These are phyloP conservation scores for Phaethornis superciliosus DNA, from an alignment of 2,113 vertebrate genomes.

Conservation along the genomic window DNA sequence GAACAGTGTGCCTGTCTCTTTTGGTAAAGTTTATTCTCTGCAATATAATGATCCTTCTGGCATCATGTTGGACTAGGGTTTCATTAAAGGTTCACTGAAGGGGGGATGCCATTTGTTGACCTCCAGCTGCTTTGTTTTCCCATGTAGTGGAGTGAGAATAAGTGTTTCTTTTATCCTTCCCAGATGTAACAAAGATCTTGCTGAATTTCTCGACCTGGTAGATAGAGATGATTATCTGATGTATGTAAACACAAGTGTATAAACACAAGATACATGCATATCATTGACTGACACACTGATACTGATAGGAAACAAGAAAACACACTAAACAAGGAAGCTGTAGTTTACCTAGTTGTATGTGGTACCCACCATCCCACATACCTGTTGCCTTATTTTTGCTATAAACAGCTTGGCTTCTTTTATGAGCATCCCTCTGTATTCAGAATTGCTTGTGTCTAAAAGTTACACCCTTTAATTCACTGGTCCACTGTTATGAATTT, in stretches of 20 bases:
- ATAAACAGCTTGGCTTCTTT: neutral
- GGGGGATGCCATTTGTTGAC: conserved; percentile 33
- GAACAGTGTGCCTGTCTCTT: neutral
- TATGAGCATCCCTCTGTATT: neutral
- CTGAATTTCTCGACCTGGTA: neutral
- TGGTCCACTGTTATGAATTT: neutral
- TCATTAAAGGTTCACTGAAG: conserved; percentile 47
- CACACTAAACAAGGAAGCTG: neutral
- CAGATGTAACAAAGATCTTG: conserved; percentile 34
- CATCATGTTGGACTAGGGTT: neutral
- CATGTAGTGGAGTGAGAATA: neutral
- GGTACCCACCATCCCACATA: neutral
- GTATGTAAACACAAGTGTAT: neutral
- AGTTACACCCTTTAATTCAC: neutral
- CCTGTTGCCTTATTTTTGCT: neutral
- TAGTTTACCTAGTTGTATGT: neutral
- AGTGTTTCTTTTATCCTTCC: conserved; percentile 35
- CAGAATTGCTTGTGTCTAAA: neutral
- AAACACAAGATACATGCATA: neutral
- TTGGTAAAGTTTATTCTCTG: neutral
- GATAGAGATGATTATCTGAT: neutral
- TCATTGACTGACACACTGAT: neutral
- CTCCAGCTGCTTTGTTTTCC: conserved; percentile 51
- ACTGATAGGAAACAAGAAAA: neutral
- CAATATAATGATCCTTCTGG: neutral